phyloP scores from a whole-genome alignment of 2,113 vertebrate species.

The Istiophorus platypterus region DNA sequence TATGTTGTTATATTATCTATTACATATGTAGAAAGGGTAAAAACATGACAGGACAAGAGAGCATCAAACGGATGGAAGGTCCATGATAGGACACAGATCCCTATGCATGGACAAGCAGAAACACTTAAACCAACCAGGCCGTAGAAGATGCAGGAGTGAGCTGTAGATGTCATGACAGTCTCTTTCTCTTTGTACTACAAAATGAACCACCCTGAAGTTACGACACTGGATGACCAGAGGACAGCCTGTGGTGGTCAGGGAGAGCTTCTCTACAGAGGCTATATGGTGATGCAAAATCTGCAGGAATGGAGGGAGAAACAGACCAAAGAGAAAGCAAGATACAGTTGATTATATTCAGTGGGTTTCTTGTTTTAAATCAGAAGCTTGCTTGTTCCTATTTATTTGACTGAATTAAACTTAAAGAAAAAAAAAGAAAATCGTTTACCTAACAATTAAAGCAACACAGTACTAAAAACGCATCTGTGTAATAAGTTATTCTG shows the following conservation, averaged over 20 bases:
- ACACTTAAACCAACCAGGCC: conserved; percentile 86
- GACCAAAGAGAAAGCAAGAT: background rate
- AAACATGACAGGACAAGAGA: background rate
- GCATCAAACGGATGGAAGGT: background rate
- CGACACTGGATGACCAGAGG: conserved; percentile 96
- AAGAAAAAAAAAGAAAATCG: background rate
- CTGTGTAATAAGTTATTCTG: too few species aligned
- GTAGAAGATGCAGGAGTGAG: conserved; percentile 93
- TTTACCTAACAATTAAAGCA: background rate
- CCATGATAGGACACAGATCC: background rate
- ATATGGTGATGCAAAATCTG: conserved; percentile 99
- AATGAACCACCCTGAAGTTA: conserved; percentile 96
- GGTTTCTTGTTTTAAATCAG: background rate
- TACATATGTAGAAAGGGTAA: background rate
- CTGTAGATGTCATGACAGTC: conserved; percentile 99
- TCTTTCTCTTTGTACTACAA: conserved; percentile 93
- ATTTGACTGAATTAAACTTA: background rate
- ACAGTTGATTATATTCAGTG: background rate
- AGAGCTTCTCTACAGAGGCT: conserved; percentile 93
- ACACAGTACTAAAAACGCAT: too few species aligned
- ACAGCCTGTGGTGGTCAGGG: conserved; percentile 94
- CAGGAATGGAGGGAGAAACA: background rate
- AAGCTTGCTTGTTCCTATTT: background rate
- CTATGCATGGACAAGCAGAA: background rate
- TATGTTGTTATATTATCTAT: too few species aligned